Evolutionary conservation across 2,113 vertebrate species (phyloP), one percentile per base, ranked within the genome.

Genomic region (Phylloscopus whistleri): DNA sequence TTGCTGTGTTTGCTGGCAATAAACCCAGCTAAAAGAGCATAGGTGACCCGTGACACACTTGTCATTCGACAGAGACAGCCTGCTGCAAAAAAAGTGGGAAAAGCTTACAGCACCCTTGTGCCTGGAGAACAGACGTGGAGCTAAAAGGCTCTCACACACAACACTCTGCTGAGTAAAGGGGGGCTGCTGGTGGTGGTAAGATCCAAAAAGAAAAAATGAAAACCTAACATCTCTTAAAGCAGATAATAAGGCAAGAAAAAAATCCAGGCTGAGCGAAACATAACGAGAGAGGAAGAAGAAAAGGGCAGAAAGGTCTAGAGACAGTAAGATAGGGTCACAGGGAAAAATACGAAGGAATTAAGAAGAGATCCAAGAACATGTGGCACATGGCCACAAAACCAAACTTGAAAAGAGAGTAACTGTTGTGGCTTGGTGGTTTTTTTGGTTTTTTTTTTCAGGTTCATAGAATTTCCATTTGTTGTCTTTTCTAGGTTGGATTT

Each of bases 81-180:
- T 48, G 46, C 20, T 22, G 46, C 46, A 48, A 48, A 48, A 48
- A 48, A 21, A 48, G 46, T 48, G 46, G 44, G 46, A 48, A 48
- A 46, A 48, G 21, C 21, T 48, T 13, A 18, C 14, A 66, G 28
- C 46, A 52, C 3, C 24, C 44, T 43, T 21, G 35, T 30, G 31
- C 23, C 39, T 49, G 35, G 28, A 84, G 43, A 90, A 52, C 7
- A 46, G 1, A 2, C 0, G 0, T 0, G 6, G 30, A 64, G 20
- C 11, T 41, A 27, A 72, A 89, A 59, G 18, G 23, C 21, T 55
- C 64, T 75, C 37, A 68, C 56, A 37, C 4, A 20, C 31, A 28
- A 19, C 37, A 19, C 20, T 28, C 44, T 1, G 2, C 26, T 79
- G 59, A 85, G 30, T 48, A 46, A 95, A 69, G 18, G 7, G 10